Percentiles rank a stretch among this genome's conserved stretches.
These are phyloP conservation scores for Hippoglossus hippoglossus DNA, from an alignment of 2,797 vertebrate genomes.

Conservation along the genomic window DNA sequence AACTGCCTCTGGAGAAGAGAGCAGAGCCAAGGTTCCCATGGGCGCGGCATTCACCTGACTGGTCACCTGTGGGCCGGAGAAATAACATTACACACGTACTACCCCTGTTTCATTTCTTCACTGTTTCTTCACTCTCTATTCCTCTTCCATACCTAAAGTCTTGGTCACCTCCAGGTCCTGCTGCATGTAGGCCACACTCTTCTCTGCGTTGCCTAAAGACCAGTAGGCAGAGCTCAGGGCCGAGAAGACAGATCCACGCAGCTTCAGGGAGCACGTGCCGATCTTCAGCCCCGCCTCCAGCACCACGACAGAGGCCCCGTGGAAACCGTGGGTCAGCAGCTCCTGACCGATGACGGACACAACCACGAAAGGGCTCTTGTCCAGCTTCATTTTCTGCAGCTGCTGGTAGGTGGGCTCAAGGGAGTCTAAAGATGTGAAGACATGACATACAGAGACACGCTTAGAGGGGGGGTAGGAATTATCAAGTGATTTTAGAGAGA, in stretches of 20 bases:
- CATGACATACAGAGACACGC: too few relatives aligned
- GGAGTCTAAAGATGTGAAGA: conserved; percentile 77
- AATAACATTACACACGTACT: not conserved
- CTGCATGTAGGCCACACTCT: conserved; percentile 96
- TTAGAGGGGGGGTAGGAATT: too few relatives aligned
- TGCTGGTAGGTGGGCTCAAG: conserved; percentile 96
- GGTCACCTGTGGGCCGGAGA: conserved; percentile 87
- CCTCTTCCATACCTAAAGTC: conserved; percentile 75
- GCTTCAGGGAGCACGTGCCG: conserved; percentile 96
- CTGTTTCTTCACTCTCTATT: not conserved
- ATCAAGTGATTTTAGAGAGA: too few relatives aligned
- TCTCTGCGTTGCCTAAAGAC: conserved; percentile 93
- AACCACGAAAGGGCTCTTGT: conserved; percentile 98
- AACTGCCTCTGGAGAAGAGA: conserved; percentile 97
- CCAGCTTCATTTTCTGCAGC: conserved; percentile 98
- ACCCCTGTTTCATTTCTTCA: not conserved
- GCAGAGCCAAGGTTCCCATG: conserved; percentile 97
- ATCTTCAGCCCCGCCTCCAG: conserved; percentile 97
- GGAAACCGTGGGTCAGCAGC: conserved; percentile 91
- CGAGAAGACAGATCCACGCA: conserved; percentile 96
- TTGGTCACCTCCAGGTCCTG: conserved; percentile 98
- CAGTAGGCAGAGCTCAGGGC: conserved; percentile 96
- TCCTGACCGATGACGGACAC: conserved; percentile 98
- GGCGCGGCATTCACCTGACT: conserved; percentile 94
- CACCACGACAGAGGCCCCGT: conserved; percentile 92